phyloP scores from a whole-genome alignment of 2,113 vertebrate genomes.

The Muntiacus muntjak region DNA sequence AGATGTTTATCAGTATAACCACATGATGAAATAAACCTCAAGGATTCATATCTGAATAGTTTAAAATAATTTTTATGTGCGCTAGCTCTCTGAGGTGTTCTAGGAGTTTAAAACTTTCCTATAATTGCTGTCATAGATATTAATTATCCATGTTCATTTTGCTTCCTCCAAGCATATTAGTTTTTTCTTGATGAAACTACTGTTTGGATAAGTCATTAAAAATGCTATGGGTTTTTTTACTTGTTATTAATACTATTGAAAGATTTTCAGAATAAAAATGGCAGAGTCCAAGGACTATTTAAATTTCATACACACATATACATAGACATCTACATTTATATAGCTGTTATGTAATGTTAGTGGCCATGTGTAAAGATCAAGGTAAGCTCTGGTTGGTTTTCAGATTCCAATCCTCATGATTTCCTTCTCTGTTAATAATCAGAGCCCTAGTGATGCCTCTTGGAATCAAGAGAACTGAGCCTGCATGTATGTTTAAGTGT shows the following conservation, averaged over 20 bases:
- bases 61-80: neutral
- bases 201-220: constrained; percentile 7
- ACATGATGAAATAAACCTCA: neutral
- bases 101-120: neutral
- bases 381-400: neutral
- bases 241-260: neutral
- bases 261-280: constrained; percentile 29
- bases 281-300: neutral
- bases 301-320: neutral
- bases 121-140: neutral
- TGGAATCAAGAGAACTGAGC: neutral
- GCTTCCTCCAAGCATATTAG: neutral
- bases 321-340: neutral
- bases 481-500: neutral
- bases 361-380: constrained; percentile 41
- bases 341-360: neutral
- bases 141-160: neutral
- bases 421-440: neutral
- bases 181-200: neutral
- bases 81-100: neutral
- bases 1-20: neutral
- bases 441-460: neutral
- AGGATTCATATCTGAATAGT: neutral
- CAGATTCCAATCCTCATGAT: neutral
- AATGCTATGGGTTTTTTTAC: neutral